Conservation (phyloP, 2,888 invertebrate species). For the Stenichneumon culpator region DNA sequence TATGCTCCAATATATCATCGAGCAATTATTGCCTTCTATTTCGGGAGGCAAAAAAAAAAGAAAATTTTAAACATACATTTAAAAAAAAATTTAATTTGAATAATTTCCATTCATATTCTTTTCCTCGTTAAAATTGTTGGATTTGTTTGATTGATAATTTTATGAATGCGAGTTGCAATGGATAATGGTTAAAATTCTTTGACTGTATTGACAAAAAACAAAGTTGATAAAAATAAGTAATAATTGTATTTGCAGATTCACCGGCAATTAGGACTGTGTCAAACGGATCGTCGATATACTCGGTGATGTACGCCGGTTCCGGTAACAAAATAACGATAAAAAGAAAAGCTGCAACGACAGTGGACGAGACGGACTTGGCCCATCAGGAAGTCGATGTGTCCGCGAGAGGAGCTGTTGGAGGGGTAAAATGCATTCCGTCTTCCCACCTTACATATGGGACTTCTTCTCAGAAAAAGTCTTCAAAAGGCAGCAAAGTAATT, state of each 20-base stretch:
- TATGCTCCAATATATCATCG: too few species aligned
- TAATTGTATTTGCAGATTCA: conserved; percentile 73
- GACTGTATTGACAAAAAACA: background rate
- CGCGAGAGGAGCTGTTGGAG: conserved; percentile 83
- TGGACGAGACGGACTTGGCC: conserved; percentile 86
- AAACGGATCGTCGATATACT: conserved; percentile 89
- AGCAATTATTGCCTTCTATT: too few species aligned
- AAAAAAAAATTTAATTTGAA: too few species aligned
- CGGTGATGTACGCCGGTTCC: conserved; percentile 92
- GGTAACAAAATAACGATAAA: conserved; percentile 95
- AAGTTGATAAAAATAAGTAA: background rate
- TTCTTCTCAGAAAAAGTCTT: conserved; percentile 82
- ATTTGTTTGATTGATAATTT: too few species aligned
- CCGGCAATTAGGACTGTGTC: conserved; percentile 85
- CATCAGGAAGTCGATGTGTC: conserved; percentile 85
- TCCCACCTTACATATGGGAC: conserved; percentile 82
- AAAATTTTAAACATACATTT: too few species aligned
- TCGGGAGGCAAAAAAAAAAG: too few species aligned
- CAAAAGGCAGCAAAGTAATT: conserved; percentile 83
- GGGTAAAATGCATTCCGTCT: conserved; percentile 82
- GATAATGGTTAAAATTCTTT: background rate
- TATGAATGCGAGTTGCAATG: too few species aligned
- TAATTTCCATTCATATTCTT: too few species aligned
- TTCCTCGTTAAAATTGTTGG: too few species aligned
- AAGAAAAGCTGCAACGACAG: conserved; percentile 88